Evolutionary conservation across 2,888 invertebrate species (phyloP).

Genomic region (Orthonychiurus folsomi): DNA sequence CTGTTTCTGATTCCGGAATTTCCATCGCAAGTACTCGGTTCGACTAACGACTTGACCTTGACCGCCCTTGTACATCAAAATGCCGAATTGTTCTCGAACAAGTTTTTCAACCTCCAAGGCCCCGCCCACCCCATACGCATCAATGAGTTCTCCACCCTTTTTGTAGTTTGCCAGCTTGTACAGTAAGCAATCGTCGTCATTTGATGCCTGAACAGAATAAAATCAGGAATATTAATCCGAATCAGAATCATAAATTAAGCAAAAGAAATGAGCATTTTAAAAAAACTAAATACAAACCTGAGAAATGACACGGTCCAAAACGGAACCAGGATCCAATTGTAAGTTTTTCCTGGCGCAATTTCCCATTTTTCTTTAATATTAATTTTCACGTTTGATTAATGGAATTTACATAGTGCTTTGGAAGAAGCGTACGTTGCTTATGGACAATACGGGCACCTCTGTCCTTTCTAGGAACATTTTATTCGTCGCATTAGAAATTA

Average conservation of each 20-base stretch:
- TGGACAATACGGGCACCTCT: too few species aligned
- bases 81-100: slow-evolving; percentile 74
- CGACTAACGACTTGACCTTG: slow-evolving; percentile 75
- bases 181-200: slow-evolving; percentile 74
- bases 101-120: slow-evolving; percentile 61
- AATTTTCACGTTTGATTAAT: too few species aligned
- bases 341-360: slow-evolving; percentile 20
- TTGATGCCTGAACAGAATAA: slow-evolving; percentile 49
- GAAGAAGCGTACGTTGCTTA: too few species aligned
- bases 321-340: slow-evolving; percentile 54
- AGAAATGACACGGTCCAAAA: slow-evolving; percentile 80
- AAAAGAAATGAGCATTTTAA: neutral
- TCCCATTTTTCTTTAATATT: slow-evolving; percentile 35
- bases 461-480: too few species aligned
- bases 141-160: slow-evolving; percentile 76
- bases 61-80: slow-evolving; percentile 79
- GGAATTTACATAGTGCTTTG: too few species aligned
- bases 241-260: slow-evolving; percentile 7
- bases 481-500: too few species aligned
- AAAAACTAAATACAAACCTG: slow-evolving; percentile 46
- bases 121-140: slow-evolving; percentile 76
- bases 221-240: too few species aligned
- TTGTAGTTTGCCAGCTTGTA: slow-evolving; percentile 82
- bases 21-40: slow-evolving; percentile 81
- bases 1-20: slow-evolving; percentile 62